Conservation (phyloP, 2,113 vertebrate genomes). For the Crotalus viridis region DNA sequence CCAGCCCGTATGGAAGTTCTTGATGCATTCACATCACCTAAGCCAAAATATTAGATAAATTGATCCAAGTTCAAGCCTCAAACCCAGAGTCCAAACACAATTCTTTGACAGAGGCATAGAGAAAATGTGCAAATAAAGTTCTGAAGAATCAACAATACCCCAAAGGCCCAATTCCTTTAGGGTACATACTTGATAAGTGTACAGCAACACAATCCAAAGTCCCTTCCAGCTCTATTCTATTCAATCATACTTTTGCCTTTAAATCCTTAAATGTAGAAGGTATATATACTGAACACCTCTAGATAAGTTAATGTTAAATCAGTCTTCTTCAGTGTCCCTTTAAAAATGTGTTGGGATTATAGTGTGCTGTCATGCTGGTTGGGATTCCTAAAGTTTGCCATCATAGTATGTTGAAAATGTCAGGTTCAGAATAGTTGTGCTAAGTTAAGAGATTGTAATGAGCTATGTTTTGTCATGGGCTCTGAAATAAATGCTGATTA, state of each 20-base stretch:
- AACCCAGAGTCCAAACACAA: background rate
- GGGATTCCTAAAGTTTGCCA: background rate
- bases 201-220: background rate
- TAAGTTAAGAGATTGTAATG: background rate
- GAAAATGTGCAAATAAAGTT: background rate
- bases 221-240: too few relatives aligned
- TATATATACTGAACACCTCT: background rate
- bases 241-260: background rate
- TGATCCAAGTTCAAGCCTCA: background rate
- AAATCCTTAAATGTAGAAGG: background rate
- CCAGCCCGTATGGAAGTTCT: background rate
- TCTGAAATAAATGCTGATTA: constrained; percentile 9
- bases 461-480: constrained; percentile 16
- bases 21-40: background rate
- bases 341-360: background rate
- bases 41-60: background rate
- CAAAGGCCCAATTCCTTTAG: background rate
- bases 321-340: background rate
- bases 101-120: background rate
- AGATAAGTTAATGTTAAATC: background rate
- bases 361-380: background rate
- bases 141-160: background rate
- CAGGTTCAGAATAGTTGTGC: background rate
- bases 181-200: background rate
- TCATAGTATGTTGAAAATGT: background rate